phyloP scores from a whole-genome alignment of 2,797 vertebrate genomes.

The Syncerus caffer region DNA sequence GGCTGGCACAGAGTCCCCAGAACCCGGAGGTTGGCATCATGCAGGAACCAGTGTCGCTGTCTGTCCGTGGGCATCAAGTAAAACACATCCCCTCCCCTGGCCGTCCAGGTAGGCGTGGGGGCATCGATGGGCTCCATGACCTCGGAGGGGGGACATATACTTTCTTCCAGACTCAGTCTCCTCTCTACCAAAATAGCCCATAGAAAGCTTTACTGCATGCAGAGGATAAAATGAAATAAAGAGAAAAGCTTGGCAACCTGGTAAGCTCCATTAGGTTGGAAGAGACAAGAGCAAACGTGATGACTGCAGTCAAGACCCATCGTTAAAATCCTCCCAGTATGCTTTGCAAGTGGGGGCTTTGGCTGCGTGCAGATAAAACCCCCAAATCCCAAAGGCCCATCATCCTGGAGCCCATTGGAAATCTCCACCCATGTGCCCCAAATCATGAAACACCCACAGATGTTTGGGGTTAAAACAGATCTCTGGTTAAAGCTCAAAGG shows the following conservation, averaged over 20 bases:
- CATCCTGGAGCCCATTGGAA: background rate
- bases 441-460: background rate
- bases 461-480: background rate
- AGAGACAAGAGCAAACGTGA: background rate
- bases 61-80: too few relatives aligned
- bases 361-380: background rate
- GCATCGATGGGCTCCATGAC: background rate
- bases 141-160: background rate
- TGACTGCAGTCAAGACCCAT: background rate
- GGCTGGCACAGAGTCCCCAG: background rate
- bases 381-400: background rate
- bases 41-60: background rate
- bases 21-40: background rate
- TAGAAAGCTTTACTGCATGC: background rate
- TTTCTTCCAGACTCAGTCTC: too few relatives aligned
- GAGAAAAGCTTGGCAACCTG: background rate
- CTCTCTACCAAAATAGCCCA: background rate
- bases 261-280: background rate
- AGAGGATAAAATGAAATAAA: background rate
- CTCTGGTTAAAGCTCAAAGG: background rate
- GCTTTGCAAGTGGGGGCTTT: background rate
- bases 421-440: background rate
- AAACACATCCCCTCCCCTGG: background rate
- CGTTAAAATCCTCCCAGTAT: too few relatives aligned
- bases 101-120: background rate